Evolutionary conservation across 2,888 invertebrate species (phyloP), one percentile per base, ranked within the genome.

Genomic region (Drosophila acutilabella): DNA sequence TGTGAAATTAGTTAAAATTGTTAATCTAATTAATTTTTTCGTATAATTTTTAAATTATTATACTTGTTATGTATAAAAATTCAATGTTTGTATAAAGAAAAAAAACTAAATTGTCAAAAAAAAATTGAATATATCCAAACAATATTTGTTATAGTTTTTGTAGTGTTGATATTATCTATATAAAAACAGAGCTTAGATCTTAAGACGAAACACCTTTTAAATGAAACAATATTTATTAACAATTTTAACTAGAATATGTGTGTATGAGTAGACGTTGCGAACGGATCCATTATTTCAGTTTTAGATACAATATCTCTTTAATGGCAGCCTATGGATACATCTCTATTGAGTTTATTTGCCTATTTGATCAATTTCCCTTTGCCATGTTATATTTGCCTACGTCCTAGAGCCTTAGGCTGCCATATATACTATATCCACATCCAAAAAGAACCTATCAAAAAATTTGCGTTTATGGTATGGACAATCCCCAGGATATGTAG

Each of bases 381-480:
- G 13, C 18, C 13, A 8, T 26, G 18, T 20, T n/a, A 5, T 44
- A 3, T 10, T 7, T 38, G n/a, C 13, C 16, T 26, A 4, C 10
- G 23, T 16, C 10, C 47, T 8, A 16, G 45, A 16, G 16, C 38
- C 50, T 44, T n/a, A 2, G 38, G 51, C 67, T 69, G 56, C 45
- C 54, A 23, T 56, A 18, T 42, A 48, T 40, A 10, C 50, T 74
- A 57, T 71, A 64, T 42, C 16, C 50, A 64, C 53, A 74, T 51
- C 48, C 57, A 69, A 57, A 36, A 60, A 65, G 20, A 77, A 73
- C 71, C 72, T 73, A 85, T 80, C 78, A 74, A 86, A 87, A 18
- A 86, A 86, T 81, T 86, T 86, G 85, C 85, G 85, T 86, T 87
- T 83, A 88, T 76, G 81, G 80, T 83, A 86, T 87, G 85, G 85